Conservation (phyloP, 2,113 vertebrate species). For the Hyaena hyaena region DNA sequence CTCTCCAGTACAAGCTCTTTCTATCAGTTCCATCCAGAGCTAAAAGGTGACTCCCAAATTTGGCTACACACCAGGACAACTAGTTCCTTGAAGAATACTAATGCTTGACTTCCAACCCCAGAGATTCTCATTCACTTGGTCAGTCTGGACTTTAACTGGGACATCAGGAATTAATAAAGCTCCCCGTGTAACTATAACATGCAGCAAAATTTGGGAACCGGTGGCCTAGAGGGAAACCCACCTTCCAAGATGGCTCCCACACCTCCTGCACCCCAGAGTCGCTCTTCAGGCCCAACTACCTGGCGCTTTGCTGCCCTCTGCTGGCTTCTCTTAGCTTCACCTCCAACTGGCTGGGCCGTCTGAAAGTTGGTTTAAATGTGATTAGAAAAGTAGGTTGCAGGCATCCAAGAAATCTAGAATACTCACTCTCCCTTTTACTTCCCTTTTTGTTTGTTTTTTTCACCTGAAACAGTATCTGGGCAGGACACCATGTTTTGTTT, state of each 20-base stretch:
- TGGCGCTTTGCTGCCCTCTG: constrained; percentile 69
- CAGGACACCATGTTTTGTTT: constrained; percentile 4
- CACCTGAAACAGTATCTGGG: background rate
- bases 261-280: accelerated
- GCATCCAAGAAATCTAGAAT: background rate
- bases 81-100: background rate
- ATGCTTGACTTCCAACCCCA: background rate
- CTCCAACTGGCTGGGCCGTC: no score
- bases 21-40: background rate
- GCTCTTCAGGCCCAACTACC: background rate
- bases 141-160: background rate
- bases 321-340: background rate
- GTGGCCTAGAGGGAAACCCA: background rate
- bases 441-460: background rate
- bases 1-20: background rate
- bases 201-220: background rate
- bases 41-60: background rate
- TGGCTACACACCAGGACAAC: background rate
- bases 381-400: background rate
- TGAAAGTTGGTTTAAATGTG: background rate
- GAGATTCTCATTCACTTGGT: background rate
- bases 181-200: background rate
- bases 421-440: background rate
- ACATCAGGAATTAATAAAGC: background rate
- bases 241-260: background rate